Evolutionary conservation across 2,797 vertebrate species (phyloP).

Genomic region (Microchirus variegatus): DNA sequence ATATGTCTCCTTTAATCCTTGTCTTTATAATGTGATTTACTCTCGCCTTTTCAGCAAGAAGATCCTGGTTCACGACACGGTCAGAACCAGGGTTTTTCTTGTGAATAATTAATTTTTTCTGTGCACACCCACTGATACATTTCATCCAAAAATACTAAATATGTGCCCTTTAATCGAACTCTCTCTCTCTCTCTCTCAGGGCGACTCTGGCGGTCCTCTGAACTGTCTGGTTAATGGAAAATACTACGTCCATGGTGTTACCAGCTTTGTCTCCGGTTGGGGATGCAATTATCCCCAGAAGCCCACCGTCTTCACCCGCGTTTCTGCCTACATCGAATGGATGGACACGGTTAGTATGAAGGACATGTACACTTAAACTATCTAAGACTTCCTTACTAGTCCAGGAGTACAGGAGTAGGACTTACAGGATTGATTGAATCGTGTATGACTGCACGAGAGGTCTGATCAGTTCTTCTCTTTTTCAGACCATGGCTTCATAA

Average conservation of each 20-base stretch:
- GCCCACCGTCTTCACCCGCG: slow-evolving; percentile 89
- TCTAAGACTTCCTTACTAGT: no score
- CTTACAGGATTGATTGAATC: not conserved
- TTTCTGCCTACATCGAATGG: slow-evolving; percentile 87
- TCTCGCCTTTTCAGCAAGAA: no score
- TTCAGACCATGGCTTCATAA: slow-evolving; percentile 62
- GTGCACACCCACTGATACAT: not conserved
- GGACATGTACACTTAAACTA: not conserved
- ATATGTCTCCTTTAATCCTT: no score
- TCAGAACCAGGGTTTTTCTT: no score
- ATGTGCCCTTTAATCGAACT: not conserved
- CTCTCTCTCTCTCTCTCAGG: no score
- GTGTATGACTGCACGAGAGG: not conserved
- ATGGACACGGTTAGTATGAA: slow-evolving; percentile 71
- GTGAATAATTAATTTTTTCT: not conserved
- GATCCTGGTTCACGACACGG: no score
- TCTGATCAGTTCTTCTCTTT: slow-evolving; percentile 10
- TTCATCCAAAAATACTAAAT: not conserved
- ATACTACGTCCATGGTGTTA: slow-evolving; percentile 83
- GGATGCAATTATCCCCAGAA: slow-evolving; percentile 82
- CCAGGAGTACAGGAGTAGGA: no score
- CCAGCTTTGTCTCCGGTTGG: slow-evolving; percentile 84
- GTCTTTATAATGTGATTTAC: not conserved
- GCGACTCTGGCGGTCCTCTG: slow-evolving; percentile 89
- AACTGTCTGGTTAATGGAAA: slow-evolving; percentile 78